Conservation (phyloP, 2,113 vertebrate genomes). For the Lampris megalopsis region DNA sequence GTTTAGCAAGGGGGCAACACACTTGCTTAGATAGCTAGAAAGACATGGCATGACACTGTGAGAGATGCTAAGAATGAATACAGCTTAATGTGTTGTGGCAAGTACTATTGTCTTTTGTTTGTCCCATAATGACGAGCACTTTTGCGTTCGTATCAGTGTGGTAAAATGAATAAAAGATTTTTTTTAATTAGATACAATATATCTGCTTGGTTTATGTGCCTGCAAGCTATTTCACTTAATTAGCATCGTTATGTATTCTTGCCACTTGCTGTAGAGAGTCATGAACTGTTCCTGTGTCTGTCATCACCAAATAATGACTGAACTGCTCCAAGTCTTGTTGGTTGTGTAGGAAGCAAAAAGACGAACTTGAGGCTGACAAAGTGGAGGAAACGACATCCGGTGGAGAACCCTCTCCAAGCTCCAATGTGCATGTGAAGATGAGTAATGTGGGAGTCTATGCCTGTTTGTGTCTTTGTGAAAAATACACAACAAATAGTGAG, state of each 20-base stretch:
- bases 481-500: background rate
- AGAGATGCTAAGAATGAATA: constrained; percentile 8
- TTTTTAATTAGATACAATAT: constrained; percentile 65
- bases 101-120: constrained; percentile 44
- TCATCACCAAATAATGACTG: constrained; percentile 80
- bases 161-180: constrained; percentile 76
- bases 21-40: constrained; percentile 31
- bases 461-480: constrained; percentile 9
- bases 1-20: constrained; percentile 7
- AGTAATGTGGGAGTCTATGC: background rate
- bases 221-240: constrained; percentile 76
- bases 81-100: constrained; percentile 32
- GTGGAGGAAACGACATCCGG: constrained; percentile 42
- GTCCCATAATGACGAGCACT: constrained; percentile 43
- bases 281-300: constrained; percentile 66
- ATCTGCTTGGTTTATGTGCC: constrained; percentile 72
- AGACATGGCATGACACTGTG: background rate
- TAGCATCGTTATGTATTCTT: constrained; percentile 74
- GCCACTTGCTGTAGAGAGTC: constrained; percentile 65
- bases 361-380: constrained; percentile 57
- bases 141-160: constrained; percentile 44
- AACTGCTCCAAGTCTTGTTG: constrained; percentile 60
- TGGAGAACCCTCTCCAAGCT: constrained; percentile 10
- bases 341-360: constrained; percentile 62
- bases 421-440: constrained; percentile 2